These are phyloP conservation scores for Vulpes ferrilata DNA, from an alignment of 2,113 vertebrate species.

Conservation along the genomic window DNA sequence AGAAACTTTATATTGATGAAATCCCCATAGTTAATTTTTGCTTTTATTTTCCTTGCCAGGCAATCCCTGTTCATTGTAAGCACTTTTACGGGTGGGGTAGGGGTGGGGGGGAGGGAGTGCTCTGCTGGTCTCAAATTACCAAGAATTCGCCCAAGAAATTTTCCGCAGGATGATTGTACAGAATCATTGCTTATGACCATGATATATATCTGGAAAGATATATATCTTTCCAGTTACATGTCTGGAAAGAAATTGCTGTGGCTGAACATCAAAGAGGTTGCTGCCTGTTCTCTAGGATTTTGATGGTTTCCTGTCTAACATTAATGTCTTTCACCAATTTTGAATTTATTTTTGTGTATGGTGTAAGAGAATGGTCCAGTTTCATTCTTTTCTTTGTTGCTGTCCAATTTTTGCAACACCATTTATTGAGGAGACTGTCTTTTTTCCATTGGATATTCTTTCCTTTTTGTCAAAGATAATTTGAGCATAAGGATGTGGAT, in stretches of 20 bases:
- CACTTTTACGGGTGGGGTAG: too few species aligned
- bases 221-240: neutral
- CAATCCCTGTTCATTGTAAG: too few species aligned
- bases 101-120: too few species aligned
- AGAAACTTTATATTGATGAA: neutral
- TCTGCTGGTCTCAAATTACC: too few species aligned
- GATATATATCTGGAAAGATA: too few species aligned
- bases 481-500: neutral
- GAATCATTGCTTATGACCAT: too few species aligned
- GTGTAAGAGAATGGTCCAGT: neutral
- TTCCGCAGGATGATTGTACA: too few species aligned
- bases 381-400: neutral
- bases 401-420: neutral
- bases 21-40: neutral
- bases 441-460: neutral
- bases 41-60: neutral
- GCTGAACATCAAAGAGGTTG: neutral
- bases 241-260: neutral
- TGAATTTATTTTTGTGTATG: neutral
- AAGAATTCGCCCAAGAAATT: too few species aligned
- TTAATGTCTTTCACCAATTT: neutral
- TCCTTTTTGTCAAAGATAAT: neutral
- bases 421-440: neutral
- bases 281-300: neutral
- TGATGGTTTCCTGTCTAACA: neutral